Evolutionary conservation across 2,113 vertebrate genomes (phyloP).

Genomic region (Mormyrus lacerda): DNA sequence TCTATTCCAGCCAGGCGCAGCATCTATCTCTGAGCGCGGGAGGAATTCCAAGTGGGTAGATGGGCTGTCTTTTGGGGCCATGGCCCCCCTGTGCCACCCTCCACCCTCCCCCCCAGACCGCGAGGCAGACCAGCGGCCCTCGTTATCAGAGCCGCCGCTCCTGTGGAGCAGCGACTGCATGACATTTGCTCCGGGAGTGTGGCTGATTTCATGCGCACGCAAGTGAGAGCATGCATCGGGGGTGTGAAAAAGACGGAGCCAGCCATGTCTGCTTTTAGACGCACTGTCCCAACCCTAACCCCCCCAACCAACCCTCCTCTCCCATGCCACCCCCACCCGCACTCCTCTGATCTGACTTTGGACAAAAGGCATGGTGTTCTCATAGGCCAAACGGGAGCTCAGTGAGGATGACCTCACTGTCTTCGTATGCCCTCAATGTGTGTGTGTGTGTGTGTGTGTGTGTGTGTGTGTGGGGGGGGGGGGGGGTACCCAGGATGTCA

Average conservation of each 20-base stretch:
- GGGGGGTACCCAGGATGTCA: neutral
- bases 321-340: neutral
- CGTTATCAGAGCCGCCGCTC: neutral
- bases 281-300: neutral
- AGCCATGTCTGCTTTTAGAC: neutral
- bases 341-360: neutral
- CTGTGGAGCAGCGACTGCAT: neutral
- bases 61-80: neutral
- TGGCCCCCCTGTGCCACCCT: neutral
- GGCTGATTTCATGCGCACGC: neutral
- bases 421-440: neutral
- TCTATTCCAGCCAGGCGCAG: neutral
- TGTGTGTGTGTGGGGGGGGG: neutral
- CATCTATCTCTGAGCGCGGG: neutral
- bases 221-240: neutral
- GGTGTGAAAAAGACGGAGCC: neutral
- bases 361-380: slow-evolving; percentile 10
- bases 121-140: neutral
- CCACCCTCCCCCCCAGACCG: neutral
- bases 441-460: neutral
- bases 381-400: neutral
- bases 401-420: slow-evolving; percentile 16
- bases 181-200: neutral
- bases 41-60: slow-evolving; percentile 1
- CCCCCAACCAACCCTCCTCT: neutral